phyloP scores from a whole-genome alignment of 2,888 invertebrate genomes.

The Ornithoptera priamus region DNA sequence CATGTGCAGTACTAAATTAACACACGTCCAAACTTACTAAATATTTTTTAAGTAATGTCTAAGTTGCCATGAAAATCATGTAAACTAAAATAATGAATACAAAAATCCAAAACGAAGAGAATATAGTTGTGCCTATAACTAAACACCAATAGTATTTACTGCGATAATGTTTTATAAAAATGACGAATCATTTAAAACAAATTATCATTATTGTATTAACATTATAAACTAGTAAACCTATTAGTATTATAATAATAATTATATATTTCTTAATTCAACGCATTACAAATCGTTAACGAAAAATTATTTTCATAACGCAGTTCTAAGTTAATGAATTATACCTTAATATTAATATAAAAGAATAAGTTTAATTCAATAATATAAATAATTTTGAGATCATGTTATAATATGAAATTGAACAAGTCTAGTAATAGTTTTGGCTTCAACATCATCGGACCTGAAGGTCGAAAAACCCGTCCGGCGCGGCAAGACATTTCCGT shows the following conservation, averaged over 20 bases:
- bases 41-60: too few species aligned
- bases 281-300: neutral
- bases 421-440: neutral
- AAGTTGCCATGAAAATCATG: too few species aligned
- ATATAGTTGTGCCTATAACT: neutral
- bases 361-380: neutral
- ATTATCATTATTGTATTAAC: neutral
- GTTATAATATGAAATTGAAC: neutral
- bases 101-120: neutral
- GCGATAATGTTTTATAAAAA: neutral
- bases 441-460: conserved; percentile 31
- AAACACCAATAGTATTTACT: neutral
- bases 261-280: neutral
- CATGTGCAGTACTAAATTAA: neutral
- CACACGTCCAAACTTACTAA: neutral
- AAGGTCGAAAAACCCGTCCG: conserved; percentile 45
- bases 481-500: conserved; percentile 41
- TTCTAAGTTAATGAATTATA: too few species aligned
- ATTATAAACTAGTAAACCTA: neutral
- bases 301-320: neutral
- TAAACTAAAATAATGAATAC: neutral
- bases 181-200: neutral
- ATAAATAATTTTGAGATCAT: neutral
- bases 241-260: neutral
- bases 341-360: too few species aligned